phyloP scores from a whole-genome alignment of 92 coral and sea anemone genomes.

The Nematostella vectensis region DNA sequence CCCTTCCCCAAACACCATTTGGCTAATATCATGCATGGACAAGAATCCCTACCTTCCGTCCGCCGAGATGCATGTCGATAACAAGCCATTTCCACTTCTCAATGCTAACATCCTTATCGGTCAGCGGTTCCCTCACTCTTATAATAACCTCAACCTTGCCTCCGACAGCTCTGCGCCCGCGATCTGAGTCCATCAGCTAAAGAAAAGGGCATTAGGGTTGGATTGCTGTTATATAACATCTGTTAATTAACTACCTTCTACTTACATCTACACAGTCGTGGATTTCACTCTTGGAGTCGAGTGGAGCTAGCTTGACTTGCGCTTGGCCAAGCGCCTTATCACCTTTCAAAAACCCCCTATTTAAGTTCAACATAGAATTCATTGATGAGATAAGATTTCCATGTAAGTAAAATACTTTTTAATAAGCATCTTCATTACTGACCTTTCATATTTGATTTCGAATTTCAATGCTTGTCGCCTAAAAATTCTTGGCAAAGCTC shows the following conservation, averaged over 20 bases:
- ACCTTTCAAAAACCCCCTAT: constrained; percentile 87
- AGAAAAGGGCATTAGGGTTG: too few species aligned
- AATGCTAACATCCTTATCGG: constrained; percentile 87
- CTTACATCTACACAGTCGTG: constrained; percentile 97
- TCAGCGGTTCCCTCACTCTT: constrained; percentile 77
- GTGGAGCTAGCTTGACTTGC: constrained; percentile 64
- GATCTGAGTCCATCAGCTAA: constrained; percentile 87
- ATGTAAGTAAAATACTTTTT: too few species aligned
- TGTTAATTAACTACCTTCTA: not conserved
- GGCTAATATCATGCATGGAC: too few species aligned
- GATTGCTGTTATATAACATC: too few species aligned
- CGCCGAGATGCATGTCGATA: constrained; percentile 76
- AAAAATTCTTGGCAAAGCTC: constrained; percentile 75
- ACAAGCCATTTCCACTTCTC: constrained; percentile 97
- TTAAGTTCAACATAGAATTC: too few species aligned
- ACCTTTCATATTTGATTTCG: constrained; percentile 92
- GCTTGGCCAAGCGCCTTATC: constrained; percentile 94
- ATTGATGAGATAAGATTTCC: too few species aligned
- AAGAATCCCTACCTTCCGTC: constrained; percentile 39
- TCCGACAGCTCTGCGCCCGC: constrained; percentile 89
- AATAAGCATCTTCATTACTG: constrained; percentile 1
- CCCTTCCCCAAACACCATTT: too few species aligned
- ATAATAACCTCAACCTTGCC: constrained; percentile 80
- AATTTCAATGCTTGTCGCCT: constrained; percentile 78
- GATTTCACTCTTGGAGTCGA: constrained; percentile 85